Evolutionary conservation across 92 coral and sea anemone genomes (phyloP).

Genomic region (Pocillopora meandrina): DNA sequence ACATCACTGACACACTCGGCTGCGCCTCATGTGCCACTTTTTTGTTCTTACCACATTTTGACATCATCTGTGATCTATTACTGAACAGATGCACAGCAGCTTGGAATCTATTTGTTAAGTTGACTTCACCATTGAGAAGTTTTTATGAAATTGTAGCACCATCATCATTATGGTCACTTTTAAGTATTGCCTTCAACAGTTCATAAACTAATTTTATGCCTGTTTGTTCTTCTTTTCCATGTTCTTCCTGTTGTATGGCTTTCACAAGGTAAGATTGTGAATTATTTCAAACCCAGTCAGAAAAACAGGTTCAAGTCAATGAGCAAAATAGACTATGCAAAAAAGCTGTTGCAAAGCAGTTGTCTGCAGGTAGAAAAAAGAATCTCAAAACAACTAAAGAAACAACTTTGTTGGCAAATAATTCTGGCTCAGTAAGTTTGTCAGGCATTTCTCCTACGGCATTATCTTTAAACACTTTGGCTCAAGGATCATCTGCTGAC

Average conservation of each 20-base stretch:
- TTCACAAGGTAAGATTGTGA: slow-evolving; percentile 75
- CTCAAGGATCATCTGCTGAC: slow-evolving; percentile 1
- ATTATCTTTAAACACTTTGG: not conserved
- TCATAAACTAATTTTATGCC: slow-evolving; percentile 63
- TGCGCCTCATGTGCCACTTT: too few species aligned
- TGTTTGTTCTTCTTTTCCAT: slow-evolving; percentile 38
- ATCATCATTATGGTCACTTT: too few species aligned
- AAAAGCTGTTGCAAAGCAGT: not conserved
- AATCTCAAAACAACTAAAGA: not conserved
- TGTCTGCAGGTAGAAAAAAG: not conserved
- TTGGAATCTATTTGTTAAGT: too few species aligned
- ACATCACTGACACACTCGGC: too few species aligned
- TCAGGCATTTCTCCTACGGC: not conserved
- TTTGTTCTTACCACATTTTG: too few species aligned
- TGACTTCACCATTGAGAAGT: too few species aligned
- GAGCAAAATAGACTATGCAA: not conserved
- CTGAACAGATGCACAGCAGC: too few species aligned
- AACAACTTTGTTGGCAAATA: not conserved
- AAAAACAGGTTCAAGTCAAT: not conserved
- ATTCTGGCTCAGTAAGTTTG: not conserved
- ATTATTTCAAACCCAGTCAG: slow-evolving; percentile 20
- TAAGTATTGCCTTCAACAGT: not conserved
- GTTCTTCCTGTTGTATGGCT: slow-evolving; percentile 58
- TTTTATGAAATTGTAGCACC: too few species aligned
- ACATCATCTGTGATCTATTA: too few species aligned